Evolutionary conservation across 2,797 vertebrate genomes (phyloP).

Genomic region (Lutjanus campechanus): DNA sequence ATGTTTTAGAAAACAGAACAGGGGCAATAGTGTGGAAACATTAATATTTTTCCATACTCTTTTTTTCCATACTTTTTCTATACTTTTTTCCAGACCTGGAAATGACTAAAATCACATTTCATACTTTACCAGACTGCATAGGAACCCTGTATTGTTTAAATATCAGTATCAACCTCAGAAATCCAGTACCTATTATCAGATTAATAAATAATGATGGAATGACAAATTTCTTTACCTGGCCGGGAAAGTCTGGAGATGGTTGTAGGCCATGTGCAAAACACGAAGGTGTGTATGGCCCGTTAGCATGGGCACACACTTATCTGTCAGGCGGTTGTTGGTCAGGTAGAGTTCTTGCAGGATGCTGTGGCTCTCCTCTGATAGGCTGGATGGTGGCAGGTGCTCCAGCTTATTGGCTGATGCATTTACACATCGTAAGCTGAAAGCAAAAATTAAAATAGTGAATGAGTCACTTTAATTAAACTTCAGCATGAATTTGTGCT

Average conservation of each 20-base stretch:
- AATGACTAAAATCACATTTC: no score
- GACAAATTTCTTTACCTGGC: conserved; percentile 88
- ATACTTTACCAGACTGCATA: no score
- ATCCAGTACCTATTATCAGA: not conserved
- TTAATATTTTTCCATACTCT: no score
- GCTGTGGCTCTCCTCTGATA: conserved; percentile 94
- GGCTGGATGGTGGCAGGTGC: conserved; percentile 92
- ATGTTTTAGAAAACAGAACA: no score
- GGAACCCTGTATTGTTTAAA: no score
- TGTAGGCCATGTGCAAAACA: conserved; percentile 96
- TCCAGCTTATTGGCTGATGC: conserved; percentile 97
- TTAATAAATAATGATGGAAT: not conserved
- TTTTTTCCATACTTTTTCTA: no score
- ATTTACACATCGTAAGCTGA: conserved; percentile 93
- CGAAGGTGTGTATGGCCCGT: conserved; percentile 94
- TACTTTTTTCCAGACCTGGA: no score
- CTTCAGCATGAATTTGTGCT: not conserved
- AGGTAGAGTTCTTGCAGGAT: conserved; percentile 96
- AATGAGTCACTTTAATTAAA: conserved; percentile 35
- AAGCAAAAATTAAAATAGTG: conserved; percentile 33
- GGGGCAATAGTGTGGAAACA: no score
- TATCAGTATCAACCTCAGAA: not conserved
- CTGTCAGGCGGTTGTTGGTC: conserved; percentile 96
- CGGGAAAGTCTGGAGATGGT: conserved; percentile 95
- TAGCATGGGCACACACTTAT: conserved; percentile 95